These are phyloP conservation scores for Promerops cafer DNA, from an alignment of 2,113 vertebrate genomes.

Conservation along the genomic window DNA sequence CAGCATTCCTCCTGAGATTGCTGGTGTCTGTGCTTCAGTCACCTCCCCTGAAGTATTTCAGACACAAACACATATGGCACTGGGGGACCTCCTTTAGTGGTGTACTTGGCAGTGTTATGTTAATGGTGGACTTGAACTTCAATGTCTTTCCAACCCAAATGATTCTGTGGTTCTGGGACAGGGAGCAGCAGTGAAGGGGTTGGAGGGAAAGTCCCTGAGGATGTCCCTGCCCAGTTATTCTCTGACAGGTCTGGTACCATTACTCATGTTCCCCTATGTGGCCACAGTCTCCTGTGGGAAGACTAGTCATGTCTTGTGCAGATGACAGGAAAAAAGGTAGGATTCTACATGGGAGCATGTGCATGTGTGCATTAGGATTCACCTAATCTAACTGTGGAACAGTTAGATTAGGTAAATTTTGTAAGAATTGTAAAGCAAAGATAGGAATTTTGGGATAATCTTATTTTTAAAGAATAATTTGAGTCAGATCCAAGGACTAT, in stretches of 20 bases:
- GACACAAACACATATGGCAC: neutral
- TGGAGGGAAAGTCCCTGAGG: neutral
- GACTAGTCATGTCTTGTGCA: neutral
- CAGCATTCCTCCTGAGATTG: neutral
- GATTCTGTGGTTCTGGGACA: neutral
- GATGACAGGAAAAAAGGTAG: neutral
- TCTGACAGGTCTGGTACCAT: neutral
- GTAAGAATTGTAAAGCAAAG: neutral
- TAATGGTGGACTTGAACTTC: neutral
- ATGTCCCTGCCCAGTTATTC: neutral
- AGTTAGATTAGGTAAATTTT: neutral
- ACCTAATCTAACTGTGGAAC: too few relatives aligned
- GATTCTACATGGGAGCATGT: rapidly evolving
- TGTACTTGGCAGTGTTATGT: neutral
- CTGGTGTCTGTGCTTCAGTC: neutral
- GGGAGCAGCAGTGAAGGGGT: neutral
- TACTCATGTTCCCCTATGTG: rapidly evolving
- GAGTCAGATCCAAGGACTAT: neutral
- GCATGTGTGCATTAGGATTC: too few relatives aligned
- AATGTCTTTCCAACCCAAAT: neutral
- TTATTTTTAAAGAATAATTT: neutral
- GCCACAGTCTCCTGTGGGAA: neutral
- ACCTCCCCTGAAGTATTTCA: neutral
- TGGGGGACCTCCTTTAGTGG: neutral
- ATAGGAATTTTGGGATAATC: neutral